phyloP scores from a whole-genome alignment of 1,140 invertebrate species.

The Drosophila nebulosa region DNA sequence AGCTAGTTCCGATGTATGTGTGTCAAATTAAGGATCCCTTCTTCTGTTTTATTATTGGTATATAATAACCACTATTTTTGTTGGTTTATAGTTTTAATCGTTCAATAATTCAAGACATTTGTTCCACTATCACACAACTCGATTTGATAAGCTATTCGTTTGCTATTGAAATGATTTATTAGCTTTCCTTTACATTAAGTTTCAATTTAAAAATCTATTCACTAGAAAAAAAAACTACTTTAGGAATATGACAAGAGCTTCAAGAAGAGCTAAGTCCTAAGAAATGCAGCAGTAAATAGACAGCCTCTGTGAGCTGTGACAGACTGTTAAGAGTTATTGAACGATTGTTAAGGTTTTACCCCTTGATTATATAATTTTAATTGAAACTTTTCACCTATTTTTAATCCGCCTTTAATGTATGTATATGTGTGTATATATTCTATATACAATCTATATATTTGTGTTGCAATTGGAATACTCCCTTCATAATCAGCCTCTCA shows the following conservation, averaged over 20 bases:
- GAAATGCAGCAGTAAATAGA: too few relatives aligned
- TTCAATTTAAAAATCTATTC: too few relatives aligned
- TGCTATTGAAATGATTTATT: not conserved
- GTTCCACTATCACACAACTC: too few relatives aligned
- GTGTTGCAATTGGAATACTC: slow-evolving; percentile 31
- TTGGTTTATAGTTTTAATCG: not conserved
- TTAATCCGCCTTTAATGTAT: not conserved
- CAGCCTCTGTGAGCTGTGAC: too few relatives aligned
- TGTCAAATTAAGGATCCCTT: not conserved
- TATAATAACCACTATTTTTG: not conserved
- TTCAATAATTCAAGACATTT: not conserved
- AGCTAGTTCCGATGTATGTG: slow-evolving; percentile 7
- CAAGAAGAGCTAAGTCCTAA: too few relatives aligned
- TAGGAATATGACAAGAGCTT: too few relatives aligned
- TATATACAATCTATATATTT: slow-evolving; percentile 20
- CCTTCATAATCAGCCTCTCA: slow-evolving; percentile 30
- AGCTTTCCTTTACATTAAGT: not conserved
- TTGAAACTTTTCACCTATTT: not conserved
- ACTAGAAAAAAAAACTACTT: too few relatives aligned
- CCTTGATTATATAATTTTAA: not conserved
- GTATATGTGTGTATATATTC: not conserved
- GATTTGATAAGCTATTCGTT: too few relatives aligned
- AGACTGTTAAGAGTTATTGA: not conserved
- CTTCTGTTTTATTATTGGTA: not conserved
- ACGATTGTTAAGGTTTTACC: not conserved